phyloP scores from a whole-genome alignment of 2,888 invertebrate genomes.

The Hyposoter dolosus region DNA sequence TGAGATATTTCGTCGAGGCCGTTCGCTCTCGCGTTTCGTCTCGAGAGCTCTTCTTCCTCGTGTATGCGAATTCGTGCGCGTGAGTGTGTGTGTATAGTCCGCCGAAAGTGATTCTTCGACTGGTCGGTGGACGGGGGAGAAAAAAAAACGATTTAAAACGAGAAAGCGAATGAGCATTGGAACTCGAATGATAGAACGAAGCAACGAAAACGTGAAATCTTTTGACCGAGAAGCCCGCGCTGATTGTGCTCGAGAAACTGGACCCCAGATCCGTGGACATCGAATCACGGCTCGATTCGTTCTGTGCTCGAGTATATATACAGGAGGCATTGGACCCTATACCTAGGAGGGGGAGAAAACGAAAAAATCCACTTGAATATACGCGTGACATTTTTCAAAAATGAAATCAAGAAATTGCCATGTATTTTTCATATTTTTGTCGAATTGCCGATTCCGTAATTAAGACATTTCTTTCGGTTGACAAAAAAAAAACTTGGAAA shows the following conservation, averaged over 20 bases:
- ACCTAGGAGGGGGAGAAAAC: not conserved
- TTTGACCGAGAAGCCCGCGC: constrained; percentile 7
- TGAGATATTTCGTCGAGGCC: constrained; percentile 72
- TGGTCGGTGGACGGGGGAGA: not conserved
- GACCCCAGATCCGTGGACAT: not conserved
- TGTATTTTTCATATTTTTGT: not conserved
- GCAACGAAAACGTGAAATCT: constrained; percentile 35
- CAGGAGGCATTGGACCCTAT: not conserved
- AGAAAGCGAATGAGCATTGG: constrained; percentile 53
- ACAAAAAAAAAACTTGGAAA: not conserved
- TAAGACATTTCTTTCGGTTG: not conserved
- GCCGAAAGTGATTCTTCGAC: constrained; percentile 41
- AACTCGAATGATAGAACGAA: constrained; percentile 37
- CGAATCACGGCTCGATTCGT: constrained; percentile 6
- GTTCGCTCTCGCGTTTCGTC: constrained; percentile 37
- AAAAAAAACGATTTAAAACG: constrained; percentile 27
- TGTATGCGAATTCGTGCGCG: constrained; percentile 15
- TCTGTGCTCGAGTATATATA: not conserved
- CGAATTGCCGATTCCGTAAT: not conserved
- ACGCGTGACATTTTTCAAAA: not conserved
- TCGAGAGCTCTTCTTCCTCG: constrained; percentile 47
- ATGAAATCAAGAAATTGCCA: not conserved
- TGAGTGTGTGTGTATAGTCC: not conserved
- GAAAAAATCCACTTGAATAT: not conserved
- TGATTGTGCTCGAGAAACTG: not conserved